A percentile compares a stretch with the other conserved stretches of the same genome.
Evolutionary conservation across 2,113 vertebrate genomes (phyloP).

Genomic region (Vidua macroura): DNA sequence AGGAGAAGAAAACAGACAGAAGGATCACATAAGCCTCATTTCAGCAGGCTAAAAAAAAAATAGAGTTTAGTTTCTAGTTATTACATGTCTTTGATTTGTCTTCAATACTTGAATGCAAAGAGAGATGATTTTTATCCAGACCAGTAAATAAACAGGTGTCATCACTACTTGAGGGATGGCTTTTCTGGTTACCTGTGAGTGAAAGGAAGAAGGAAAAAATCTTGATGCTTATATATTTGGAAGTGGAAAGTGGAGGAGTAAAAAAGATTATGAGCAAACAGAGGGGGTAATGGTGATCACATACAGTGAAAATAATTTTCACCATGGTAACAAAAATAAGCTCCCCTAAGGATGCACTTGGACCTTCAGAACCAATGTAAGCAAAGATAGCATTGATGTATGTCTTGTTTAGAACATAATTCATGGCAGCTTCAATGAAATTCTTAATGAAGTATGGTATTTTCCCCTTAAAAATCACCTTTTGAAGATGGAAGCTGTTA

Average conservation of each 20-base stretch:
- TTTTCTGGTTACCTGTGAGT: background rate
- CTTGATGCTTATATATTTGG: background rate
- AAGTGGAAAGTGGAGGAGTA: conserved; percentile 18
- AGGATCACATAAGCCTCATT: conserved; percentile 40
- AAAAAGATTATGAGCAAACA: conserved; percentile 32
- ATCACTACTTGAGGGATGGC: background rate
- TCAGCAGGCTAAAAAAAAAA: background rate
- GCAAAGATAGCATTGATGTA: background rate
- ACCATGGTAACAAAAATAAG: conserved; percentile 46
- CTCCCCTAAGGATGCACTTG: conserved; percentile 1
- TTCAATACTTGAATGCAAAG: background rate
- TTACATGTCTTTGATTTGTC: background rate
- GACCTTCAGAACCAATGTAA: background rate
- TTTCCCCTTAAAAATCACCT: conserved; percentile 13
- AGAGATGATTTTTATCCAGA: background rate
- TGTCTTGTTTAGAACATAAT: background rate
- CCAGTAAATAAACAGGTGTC: conserved; percentile 1
- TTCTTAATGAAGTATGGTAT: background rate
- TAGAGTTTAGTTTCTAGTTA: background rate
- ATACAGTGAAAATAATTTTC: conserved; percentile 45
- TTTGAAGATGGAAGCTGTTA: conserved; percentile 4
- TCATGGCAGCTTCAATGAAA: background rate
- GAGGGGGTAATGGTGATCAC: conserved; percentile 19
- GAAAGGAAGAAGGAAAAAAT: conserved; percentile 2
- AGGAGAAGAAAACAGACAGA: conserved; percentile 47